phyloP scores from a whole-genome alignment of 2,113 vertebrate genomes.

The Turnix velox region DNA sequence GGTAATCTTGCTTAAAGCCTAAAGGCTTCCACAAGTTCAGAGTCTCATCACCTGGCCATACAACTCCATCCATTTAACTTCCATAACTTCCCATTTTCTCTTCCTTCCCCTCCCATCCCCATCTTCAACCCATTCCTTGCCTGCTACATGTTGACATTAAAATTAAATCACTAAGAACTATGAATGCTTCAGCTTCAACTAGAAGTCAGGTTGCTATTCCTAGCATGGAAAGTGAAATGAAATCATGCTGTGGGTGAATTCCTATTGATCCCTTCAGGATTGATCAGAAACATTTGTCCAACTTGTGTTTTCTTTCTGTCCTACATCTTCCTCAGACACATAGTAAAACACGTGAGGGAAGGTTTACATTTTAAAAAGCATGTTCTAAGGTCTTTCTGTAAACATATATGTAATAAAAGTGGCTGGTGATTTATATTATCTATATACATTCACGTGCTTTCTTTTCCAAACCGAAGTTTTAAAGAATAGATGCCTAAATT shows the following conservation, averaged over 20 bases:
- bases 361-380: conserved; percentile 49
- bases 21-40: too few species aligned
- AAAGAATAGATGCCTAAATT: conserved; percentile 56
- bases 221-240: conserved; percentile 56
- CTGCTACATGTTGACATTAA: conserved; percentile 45
- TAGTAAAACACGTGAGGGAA: conserved; percentile 63
- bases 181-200: conserved; percentile 33
- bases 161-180: conserved; percentile 43
- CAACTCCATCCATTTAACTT: not conserved
- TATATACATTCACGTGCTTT: conserved; percentile 42
- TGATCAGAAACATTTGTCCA: conserved; percentile 68
- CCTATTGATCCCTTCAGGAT: conserved; percentile 60
- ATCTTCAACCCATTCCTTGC: not conserved
- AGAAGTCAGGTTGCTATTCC: conserved; percentile 54
- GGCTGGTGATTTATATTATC: conserved; percentile 54
- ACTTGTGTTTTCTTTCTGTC: conserved; percentile 62
- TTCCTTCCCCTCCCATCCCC: not conserved
- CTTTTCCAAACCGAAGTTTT: conserved; percentile 45
- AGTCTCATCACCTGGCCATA: not conserved
- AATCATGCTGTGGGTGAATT: conserved; percentile 42
- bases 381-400: conserved; percentile 50
- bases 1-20: too few species aligned
- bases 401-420: conserved; percentile 62
- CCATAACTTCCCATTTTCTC: not conserved
- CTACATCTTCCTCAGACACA: conserved; percentile 52